phyloP scores from a whole-genome alignment of 2,888 invertebrate species.

The Acronicta leporina region DNA sequence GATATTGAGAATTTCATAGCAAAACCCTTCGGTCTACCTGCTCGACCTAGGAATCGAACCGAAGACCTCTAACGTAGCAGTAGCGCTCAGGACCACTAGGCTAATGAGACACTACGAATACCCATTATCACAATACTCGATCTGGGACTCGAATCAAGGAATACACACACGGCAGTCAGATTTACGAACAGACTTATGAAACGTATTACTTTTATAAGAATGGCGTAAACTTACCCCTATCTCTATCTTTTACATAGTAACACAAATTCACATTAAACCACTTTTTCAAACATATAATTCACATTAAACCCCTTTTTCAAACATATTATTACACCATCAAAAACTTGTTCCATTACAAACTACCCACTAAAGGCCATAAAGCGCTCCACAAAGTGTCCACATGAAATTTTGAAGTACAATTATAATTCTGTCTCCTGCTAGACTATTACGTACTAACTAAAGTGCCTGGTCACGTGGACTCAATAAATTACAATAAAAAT shows the following conservation, averaged over 20 bases:
- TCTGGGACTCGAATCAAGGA: too few relatives aligned
- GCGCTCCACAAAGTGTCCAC: constrained; percentile 43
- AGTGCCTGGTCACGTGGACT: constrained; percentile 83
- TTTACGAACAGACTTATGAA: too few relatives aligned
- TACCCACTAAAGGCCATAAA: constrained; percentile 37
- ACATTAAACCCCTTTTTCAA: constrained; percentile 30
- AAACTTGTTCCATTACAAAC: constrained; percentile 42
- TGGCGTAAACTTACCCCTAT: background rate
- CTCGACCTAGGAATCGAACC: too few relatives aligned
- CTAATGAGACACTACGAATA: too few relatives aligned
- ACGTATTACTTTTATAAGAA: too few relatives aligned
- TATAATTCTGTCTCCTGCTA: constrained; percentile 68
- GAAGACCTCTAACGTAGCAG: too few relatives aligned
- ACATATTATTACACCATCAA: constrained; percentile 57
- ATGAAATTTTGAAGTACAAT: constrained; percentile 60
- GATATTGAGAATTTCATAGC: too few relatives aligned
- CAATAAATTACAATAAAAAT: constrained; percentile 87
- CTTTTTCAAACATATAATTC: constrained; percentile 46
- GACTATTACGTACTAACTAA: constrained; percentile 70
- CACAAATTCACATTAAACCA: constrained; percentile 17
- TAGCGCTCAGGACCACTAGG: too few relatives aligned
- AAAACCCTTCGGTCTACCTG: too few relatives aligned
- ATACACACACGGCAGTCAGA: too few relatives aligned
- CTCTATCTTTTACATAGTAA: background rate
- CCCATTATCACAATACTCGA: too few relatives aligned